phyloP scores from a whole-genome alignment of 2,797 vertebrate genomes.

The Sternarchorhynchus goeldii region DNA sequence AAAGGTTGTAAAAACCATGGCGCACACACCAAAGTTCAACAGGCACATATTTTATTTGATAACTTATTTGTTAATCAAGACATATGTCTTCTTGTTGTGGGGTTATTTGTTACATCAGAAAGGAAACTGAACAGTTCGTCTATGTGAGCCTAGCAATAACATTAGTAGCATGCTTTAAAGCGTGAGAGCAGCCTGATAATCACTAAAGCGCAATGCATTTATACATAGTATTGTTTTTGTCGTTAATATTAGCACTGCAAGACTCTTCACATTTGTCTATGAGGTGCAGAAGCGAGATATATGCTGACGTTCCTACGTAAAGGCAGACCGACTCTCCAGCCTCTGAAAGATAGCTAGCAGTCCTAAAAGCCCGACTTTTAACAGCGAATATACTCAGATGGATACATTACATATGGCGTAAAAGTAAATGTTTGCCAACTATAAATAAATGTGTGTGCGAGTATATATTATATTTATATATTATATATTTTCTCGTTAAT shows the following conservation, averaged over 20 bases:
- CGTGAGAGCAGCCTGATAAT: conserved; percentile 16
- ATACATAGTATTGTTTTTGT: neutral
- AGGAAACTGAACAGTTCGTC: conserved; percentile 17
- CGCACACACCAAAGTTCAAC: neutral
- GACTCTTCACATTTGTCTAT: neutral
- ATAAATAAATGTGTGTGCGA: no score
- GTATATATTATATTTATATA: no score
- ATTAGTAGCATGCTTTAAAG: conserved; percentile 20
- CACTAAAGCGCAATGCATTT: neutral
- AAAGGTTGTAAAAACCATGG: neutral
- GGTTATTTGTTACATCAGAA: conserved; percentile 9
- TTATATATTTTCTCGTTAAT: conserved; percentile 35
- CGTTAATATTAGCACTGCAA: no score
- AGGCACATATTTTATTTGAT: neutral
- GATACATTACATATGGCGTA: neutral
- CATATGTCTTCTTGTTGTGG: conserved; percentile 2
- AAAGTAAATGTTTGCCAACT: neutral
- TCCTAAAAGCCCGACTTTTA: neutral
- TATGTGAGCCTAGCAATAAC: conserved; percentile 12
- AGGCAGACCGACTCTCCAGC: neutral
- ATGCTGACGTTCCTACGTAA: no score
- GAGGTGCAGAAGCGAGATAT: neutral
- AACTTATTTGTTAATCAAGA: neutral
- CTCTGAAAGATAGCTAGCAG: neutral
- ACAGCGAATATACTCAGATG: neutral